Conservation (phyloP, 2,797 vertebrate genomes). For the Esox lucius region DNA sequence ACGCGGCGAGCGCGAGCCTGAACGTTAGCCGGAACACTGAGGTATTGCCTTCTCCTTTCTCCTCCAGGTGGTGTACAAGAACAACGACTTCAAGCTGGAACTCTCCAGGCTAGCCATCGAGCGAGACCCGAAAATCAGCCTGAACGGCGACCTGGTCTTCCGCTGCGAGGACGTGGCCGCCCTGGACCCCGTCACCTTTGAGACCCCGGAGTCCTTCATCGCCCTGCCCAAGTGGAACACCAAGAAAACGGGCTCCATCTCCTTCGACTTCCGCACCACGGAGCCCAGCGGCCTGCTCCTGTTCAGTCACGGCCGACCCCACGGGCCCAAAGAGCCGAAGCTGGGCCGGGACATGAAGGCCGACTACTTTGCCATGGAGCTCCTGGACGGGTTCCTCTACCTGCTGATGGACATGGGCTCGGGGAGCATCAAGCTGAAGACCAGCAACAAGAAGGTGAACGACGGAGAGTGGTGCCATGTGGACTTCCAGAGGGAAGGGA, state of each 20-base stretch:
- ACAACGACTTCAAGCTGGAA: conserved; percentile 95
- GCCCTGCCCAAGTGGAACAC: conserved; percentile 88
- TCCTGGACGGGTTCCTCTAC: conserved; percentile 91
- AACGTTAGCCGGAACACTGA: neutral
- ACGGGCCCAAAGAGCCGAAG: conserved; percentile 73
- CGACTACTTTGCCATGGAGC: conserved; percentile 90
- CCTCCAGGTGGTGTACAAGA: conserved; percentile 91
- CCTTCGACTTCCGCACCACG: conserved; percentile 91
- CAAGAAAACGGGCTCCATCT: conserved; percentile 90
- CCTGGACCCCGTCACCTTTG: conserved; percentile 88
- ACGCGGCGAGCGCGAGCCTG: neutral
- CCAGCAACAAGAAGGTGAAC: conserved; percentile 92
- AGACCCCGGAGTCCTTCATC: conserved; percentile 83
- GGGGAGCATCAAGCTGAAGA: conserved; percentile 86
- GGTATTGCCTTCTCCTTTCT: neutral
- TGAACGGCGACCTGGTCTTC: conserved; percentile 89
- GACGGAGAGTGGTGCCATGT: conserved; percentile 96
- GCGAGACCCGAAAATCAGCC: conserved; percentile 87
- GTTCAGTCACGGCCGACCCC: conserved; percentile 85
- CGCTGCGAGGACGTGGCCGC: conserved; percentile 90
- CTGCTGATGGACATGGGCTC: conserved; percentile 93
- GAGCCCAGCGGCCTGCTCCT: conserved; percentile 90
- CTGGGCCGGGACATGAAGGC: conserved; percentile 76
- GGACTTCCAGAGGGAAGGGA: conserved; percentile 91
- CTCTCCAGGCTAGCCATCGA: conserved; percentile 89